phyloP scores from a whole-genome alignment of 2,797 vertebrate genomes.

The Chrosomus eos region DNA sequence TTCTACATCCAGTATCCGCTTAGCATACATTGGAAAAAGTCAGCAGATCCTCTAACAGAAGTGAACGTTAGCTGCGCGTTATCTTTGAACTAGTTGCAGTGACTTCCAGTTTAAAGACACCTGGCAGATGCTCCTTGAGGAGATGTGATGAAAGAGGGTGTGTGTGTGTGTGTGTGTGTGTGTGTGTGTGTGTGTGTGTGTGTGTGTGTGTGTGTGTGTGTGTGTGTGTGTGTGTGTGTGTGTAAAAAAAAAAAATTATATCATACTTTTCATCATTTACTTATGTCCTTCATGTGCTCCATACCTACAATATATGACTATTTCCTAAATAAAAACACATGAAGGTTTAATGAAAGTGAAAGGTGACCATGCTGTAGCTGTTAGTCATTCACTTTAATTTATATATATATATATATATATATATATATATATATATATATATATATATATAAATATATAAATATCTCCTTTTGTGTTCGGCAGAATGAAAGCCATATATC shows the following conservation, averaged over 20 bases:
- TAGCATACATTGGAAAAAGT: neutral
- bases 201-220: too few relatives aligned
- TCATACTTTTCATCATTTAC: neutral
- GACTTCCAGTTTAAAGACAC: constrained; percentile 47
- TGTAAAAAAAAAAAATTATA: too few relatives aligned
- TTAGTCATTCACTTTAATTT: neutral
- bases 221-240: too few relatives aligned
- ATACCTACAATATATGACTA: neutral
- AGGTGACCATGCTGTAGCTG: neutral
- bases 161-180: too few relatives aligned
- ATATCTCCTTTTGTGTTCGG: neutral
- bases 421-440: too few relatives aligned
- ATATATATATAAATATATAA: too few relatives aligned
- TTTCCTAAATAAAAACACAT: too few relatives aligned
- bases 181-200: too few relatives aligned
- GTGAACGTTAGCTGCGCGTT: neutral
- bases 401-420: too few relatives aligned
- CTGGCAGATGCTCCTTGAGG: constrained; percentile 46
- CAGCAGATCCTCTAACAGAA: constrained; percentile 22
- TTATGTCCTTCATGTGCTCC: neutral
- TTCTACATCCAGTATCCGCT: constrained; percentile 1
- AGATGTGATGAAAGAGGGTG: constrained; percentile 46
- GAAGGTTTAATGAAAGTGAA: neutral
- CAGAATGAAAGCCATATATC: neutral
- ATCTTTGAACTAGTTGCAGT: constrained; percentile 39